A percentile compares a stretch with the other conserved stretches of the same genome.
These are phyloP conservation scores for Poecile atricapillus DNA, from an alignment of 2,113 vertebrate species.

Conservation along the genomic window DNA sequence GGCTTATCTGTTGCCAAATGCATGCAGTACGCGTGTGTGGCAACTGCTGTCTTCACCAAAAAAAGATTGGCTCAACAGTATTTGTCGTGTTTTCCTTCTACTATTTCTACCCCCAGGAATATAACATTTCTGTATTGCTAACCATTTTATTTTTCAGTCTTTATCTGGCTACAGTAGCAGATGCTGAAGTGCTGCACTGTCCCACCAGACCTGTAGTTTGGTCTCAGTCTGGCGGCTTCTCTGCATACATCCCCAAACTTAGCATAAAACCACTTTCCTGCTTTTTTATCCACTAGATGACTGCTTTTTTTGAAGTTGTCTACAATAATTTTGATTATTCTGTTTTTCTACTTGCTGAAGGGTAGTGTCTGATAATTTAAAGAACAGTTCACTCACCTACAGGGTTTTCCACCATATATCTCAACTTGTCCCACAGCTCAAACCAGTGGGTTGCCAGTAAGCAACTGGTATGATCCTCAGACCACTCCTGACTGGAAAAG, in stretches of 20 bases:
- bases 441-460: not conserved
- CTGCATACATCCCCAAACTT: not conserved
- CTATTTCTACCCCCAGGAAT: not conserved
- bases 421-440: not conserved
- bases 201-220: not conserved
- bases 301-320: not conserved
- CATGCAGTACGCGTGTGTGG: not conserved
- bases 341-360: not conserved
- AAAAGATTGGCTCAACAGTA: constrained; percentile 4
- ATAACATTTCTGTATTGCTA: not conserved
- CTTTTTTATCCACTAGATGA: not conserved
- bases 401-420: not conserved
- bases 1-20: constrained; percentile 45
- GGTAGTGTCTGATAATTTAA: not conserved
- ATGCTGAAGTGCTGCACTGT: not conserved
- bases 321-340: not conserved
- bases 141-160: not conserved
- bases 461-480: not conserved
- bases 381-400: not conserved
- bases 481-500: not conserved
- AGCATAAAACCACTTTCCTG: not conserved
- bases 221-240: not conserved
- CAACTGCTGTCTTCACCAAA: constrained; percentile 55
- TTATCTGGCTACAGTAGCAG: not conserved
- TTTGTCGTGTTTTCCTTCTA: constrained; percentile 33